Conservation (phyloP, 1,140 invertebrate genomes). For the Drosophila teissieri region DNA sequence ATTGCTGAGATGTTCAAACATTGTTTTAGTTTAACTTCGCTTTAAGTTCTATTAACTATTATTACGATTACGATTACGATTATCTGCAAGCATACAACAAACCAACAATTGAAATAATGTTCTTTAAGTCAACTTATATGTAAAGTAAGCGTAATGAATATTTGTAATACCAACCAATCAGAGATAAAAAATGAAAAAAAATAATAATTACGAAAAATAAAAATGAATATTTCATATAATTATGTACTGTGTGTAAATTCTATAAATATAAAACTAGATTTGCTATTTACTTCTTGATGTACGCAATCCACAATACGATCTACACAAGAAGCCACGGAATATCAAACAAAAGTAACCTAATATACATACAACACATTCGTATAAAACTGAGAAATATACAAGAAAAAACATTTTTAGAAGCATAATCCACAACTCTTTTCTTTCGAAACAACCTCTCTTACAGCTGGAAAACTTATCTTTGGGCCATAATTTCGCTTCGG, state of each 20-base stretch:
- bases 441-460: conserved; percentile 3
- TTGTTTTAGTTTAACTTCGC: conserved; percentile 44
- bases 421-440: conserved; percentile 33
- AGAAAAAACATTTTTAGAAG: conserved; percentile 52
- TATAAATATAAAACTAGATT: conserved; percentile 53
- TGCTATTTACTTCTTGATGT: conserved; percentile 52
- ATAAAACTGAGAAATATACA: conserved; percentile 52
- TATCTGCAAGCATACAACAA: conserved; percentile 40
- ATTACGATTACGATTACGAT: conserved; percentile 43
- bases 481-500: not conserved
- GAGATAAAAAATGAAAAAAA: conserved; percentile 23
- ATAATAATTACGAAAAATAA: conserved; percentile 45
- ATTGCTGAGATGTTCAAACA: conserved; percentile 48
- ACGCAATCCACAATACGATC: conserved; percentile 38
- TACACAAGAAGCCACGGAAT: conserved; percentile 50
- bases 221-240: conserved; percentile 65
- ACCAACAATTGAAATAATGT: conserved; percentile 50
- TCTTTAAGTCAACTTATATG: conserved; percentile 69
- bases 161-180: conserved; percentile 53
- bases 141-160: conserved; percentile 50
- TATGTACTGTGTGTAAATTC: conserved; percentile 62
- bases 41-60: conserved; percentile 56
- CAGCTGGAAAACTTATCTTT: not conserved
- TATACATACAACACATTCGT: conserved; percentile 41
- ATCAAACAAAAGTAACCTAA: conserved; percentile 40